These are phyloP conservation scores for Pogonus chalceus DNA, from an alignment of 1,140 invertebrate genomes.

Conservation along the genomic window DNA sequence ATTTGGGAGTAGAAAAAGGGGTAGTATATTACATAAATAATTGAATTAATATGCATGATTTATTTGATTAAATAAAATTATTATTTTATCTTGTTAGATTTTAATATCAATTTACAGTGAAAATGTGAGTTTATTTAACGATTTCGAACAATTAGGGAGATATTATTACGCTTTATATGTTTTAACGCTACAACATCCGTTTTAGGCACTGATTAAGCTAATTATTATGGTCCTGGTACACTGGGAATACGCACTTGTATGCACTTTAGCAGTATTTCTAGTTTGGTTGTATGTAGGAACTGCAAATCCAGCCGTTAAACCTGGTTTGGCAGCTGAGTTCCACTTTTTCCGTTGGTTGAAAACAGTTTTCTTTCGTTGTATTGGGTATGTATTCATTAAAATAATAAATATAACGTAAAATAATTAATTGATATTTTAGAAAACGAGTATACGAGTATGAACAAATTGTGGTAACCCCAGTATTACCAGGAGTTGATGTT, in stretches of 20 bases:
- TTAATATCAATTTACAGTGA: too few species aligned
- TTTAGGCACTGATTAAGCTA: slow-evolving; percentile 74
- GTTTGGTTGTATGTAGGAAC: slow-evolving; percentile 90
- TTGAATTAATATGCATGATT: too few species aligned
- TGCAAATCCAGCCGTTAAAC: slow-evolving; percentile 87
- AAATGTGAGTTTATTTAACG: too few species aligned
- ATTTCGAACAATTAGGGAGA: too few species aligned
- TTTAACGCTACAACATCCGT: too few species aligned
- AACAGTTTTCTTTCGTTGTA: slow-evolving; percentile 57
- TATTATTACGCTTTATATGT: too few species aligned
- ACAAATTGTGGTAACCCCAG: slow-evolving; percentile 81
- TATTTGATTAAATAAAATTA: too few species aligned
- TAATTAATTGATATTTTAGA: slow-evolving; percentile 36
- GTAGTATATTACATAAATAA: too few species aligned
- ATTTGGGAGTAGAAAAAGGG: too few species aligned
- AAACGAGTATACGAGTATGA: slow-evolving; percentile 72
- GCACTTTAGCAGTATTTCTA: slow-evolving; percentile 67
- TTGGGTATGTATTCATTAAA: slow-evolving; percentile 53
- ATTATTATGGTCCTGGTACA: slow-evolving; percentile 87
- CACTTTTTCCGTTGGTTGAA: slow-evolving; percentile 77
- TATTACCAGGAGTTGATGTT: slow-evolving; percentile 69
- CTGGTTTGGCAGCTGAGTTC: slow-evolving; percentile 81
- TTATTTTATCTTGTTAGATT: too few species aligned
- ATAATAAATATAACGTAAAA: slow-evolving; percentile 1
- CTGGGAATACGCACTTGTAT: slow-evolving; percentile 81